These are phyloP conservation scores for Buceros bicornis DNA, from an alignment of 2,797 vertebrate species.

Conservation along the genomic window DNA sequence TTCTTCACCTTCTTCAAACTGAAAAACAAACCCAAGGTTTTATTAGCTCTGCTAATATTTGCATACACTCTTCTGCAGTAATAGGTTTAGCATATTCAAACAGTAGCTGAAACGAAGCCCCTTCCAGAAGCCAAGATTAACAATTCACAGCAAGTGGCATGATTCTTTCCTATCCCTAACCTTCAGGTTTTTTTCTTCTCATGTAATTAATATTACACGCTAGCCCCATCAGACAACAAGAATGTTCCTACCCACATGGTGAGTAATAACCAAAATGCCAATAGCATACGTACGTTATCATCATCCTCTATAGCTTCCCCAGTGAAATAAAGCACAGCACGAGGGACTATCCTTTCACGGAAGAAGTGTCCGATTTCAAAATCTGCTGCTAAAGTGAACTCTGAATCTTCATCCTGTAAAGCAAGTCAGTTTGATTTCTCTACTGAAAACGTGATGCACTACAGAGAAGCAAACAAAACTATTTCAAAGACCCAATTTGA, in stretches of 20 bases:
- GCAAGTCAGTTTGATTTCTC: neutral
- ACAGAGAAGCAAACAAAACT: neutral
- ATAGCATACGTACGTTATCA: slow-evolving; percentile 88
- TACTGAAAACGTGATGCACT: neutral
- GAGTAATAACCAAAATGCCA: neutral
- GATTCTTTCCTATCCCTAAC: neutral
- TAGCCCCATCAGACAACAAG: neutral
- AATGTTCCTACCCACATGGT: neutral
- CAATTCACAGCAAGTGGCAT: accelerated
- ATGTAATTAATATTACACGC: neutral
- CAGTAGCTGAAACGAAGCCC: neutral
- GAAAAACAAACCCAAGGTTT: slow-evolving; percentile 64
- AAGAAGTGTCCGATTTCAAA: slow-evolving; percentile 99
- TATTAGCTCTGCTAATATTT: slow-evolving; percentile 5
- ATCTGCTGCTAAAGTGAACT: slow-evolving; percentile 92
- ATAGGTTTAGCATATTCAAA: neutral
- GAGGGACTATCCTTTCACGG: slow-evolving; percentile 95
- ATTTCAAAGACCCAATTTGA: neutral
- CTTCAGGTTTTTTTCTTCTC: neutral
- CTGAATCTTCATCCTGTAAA: slow-evolving; percentile 94
- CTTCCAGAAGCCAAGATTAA: neutral
- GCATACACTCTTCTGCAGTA: neutral
- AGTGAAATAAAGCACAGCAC: slow-evolving; percentile 97
- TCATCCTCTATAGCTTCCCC: slow-evolving; percentile 97
- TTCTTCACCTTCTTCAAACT: slow-evolving; percentile 98